A percentile compares a stretch with the other conserved stretches of the same genome.
These are phyloP conservation scores for Rugalucina vietnamica DNA, from an alignment of 2,888 invertebrate species.

Conservation along the genomic window DNA sequence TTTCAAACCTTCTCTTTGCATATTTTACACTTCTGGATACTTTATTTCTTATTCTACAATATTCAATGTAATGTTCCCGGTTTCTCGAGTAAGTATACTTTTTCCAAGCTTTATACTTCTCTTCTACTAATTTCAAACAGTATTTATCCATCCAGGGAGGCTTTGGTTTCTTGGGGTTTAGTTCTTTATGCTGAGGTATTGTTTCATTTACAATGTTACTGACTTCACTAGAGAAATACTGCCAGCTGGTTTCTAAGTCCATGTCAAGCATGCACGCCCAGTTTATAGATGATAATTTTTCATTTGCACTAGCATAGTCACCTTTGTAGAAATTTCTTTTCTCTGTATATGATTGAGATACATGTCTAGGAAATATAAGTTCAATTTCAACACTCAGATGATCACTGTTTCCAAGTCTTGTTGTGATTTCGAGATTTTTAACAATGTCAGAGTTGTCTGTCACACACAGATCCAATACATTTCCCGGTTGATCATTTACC, in stretches of 20 bases:
- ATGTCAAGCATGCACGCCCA: background rate
- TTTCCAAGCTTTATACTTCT: conserved; percentile 31
- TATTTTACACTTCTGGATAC: background rate
- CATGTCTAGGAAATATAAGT: background rate
- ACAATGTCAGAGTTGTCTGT: background rate
- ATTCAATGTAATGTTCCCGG: conserved; percentile 15
- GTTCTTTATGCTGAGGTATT: background rate
- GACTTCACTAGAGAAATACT: background rate
- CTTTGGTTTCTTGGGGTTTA: background rate
- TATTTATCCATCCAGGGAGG: conserved; percentile 24
- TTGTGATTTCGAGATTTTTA: background rate
- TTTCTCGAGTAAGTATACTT: conserved; percentile 3
- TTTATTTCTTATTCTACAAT: conserved; percentile 20
- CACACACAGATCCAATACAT: conserved; percentile 1
- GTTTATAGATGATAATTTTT: background rate
- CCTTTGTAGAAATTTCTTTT: background rate
- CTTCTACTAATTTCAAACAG: conserved; percentile 13
- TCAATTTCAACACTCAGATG: background rate
- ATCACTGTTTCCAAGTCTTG: background rate
- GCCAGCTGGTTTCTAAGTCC: conserved; percentile 10
- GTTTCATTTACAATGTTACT: background rate
- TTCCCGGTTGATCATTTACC: background rate
- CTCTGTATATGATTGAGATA: background rate
- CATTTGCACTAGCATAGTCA: background rate
- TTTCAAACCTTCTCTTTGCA: conserved; percentile 9